Base-by-base conservation (phyloP, 2,888 invertebrate species). In the Philereme transversata region DNA sequence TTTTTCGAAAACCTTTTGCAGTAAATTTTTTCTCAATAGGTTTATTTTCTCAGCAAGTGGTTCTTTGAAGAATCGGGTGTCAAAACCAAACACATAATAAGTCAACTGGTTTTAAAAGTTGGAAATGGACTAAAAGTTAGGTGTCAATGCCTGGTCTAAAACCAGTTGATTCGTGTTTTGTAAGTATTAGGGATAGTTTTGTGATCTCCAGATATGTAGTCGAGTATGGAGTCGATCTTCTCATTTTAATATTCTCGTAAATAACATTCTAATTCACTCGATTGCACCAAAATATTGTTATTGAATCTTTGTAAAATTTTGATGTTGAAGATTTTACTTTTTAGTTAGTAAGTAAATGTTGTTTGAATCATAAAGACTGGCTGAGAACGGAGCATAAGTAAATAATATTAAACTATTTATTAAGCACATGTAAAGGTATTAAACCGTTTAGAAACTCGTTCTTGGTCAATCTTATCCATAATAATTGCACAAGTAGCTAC, bases 121-220 rank as follows among this genome's bases (percentile, higher is more conserved):
- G 38, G 35, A 34, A 38, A 56, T 52, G 49, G 52, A 57, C 49
- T 35, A 62, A 51, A 51, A 57, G 49, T 49, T 47, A 33, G 10
- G 10, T 51, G 45, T 35, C 8, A 9, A 44, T 53, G 8, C 6
- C 38, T 59, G 50, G 52, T 56, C 48, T 45, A 33, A 45, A 51
- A 38, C 51, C 58, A 48, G 51, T 58, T 50, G 41, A 46, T 43
- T 43, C 22, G 54, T 57, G 60, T 60, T 61, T 64, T 72, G 67
- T 75, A 65, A 78, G 76, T 83, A 81, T 83, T 90, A 90, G 84
- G 69, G 78, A 82, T 90, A 90, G 84, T 80, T 79, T 83, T 71
- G 84, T 90, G 90, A 90, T 90, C 90, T 90, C 90, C 87, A 82
- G 77, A 79, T 80, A 76, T 81, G 58, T 82, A 83, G 84, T 84